Percentiles rank a stretch among this genome's conserved stretches.
phyloP scores from a whole-genome alignment of 2,888 invertebrate genomes.

The Hermaeophaga mercurialis region DNA sequence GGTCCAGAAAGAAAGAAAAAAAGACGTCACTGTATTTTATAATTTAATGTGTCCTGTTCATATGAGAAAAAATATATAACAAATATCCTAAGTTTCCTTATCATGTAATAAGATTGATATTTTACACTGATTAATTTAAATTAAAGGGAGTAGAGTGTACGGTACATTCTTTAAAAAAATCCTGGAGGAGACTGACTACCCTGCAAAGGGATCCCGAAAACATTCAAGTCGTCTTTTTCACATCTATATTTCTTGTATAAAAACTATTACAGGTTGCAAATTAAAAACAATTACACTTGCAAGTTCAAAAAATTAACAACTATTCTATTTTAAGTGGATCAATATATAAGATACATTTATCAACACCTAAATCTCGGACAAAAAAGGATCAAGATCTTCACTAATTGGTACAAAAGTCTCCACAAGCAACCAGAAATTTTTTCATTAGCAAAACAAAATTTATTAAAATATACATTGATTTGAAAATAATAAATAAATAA shows the following conservation, averaged over 20 bases:
- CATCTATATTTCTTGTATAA: slow-evolving; percentile 56
- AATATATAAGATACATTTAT: slow-evolving; percentile 16
- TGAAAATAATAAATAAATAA: too few species aligned
- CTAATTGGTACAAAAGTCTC: too few species aligned
- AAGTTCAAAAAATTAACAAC: slow-evolving; percentile 38
- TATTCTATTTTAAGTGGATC: slow-evolving; percentile 14
- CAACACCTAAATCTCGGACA: slow-evolving; percentile 13
- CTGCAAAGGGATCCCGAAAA: slow-evolving; percentile 41
- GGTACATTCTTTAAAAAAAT: slow-evolving; percentile 32
- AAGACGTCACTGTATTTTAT: slow-evolving; percentile 42
- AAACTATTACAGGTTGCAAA: slow-evolving; percentile 49
- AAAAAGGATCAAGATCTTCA: slow-evolving; percentile 4
- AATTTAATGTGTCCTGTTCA: slow-evolving; percentile 46
- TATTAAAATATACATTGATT: too few species aligned
- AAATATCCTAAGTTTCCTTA: slow-evolving; percentile 43
- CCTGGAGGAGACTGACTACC: slow-evolving; percentile 44
- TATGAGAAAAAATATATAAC: slow-evolving; percentile 46
- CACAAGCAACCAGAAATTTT: too few species aligned
- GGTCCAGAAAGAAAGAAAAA: slow-evolving; percentile 31
- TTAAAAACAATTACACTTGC: slow-evolving; percentile 48
- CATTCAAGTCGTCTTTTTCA: slow-evolving; percentile 41
- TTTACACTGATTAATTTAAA: slow-evolving; percentile 45
- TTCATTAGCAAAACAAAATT: too few species aligned
- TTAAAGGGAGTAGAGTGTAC: slow-evolving; percentile 28
- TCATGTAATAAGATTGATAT: slow-evolving; percentile 41